Conservation (phyloP, 2,888 invertebrate species). For the Drosophila percnosoma region DNA sequence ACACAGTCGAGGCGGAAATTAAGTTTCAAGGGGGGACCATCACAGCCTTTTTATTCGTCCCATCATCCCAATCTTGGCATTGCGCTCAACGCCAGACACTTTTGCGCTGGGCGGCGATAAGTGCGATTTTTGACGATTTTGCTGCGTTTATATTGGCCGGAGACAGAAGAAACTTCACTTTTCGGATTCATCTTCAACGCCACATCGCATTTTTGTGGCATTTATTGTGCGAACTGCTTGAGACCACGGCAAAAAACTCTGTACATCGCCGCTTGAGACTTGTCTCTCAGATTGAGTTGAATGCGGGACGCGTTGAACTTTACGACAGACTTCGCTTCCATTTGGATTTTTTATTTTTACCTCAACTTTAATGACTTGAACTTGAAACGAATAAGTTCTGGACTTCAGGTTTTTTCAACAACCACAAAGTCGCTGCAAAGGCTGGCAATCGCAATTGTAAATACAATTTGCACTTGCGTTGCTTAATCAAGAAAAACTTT, state of each 20-base stretch:
- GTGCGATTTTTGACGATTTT: constrained; percentile 80
- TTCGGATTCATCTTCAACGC: constrained; percentile 25
- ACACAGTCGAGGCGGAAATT: constrained; percentile 69
- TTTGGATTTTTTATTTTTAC: constrained; percentile 16
- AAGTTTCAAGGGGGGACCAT: constrained; percentile 64
- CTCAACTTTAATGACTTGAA: constrained; percentile 72
- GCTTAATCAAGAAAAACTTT: constrained; percentile 33
- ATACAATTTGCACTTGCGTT: constrained; percentile 46
- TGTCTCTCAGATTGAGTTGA: constrained; percentile 28
- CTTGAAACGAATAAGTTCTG: constrained; percentile 31
- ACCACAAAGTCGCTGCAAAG: constrained; percentile 26
- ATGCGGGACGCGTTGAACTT: constrained; percentile 28
- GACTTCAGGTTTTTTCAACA: constrained; percentile 15
- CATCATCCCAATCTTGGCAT: background rate
- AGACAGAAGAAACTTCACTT: constrained; percentile 46
- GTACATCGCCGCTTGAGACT: constrained; percentile 41
- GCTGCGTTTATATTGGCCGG: constrained; percentile 58
- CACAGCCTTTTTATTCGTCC: constrained; percentile 24
- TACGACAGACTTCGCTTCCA: background rate
- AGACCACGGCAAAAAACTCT: constrained; percentile 38
- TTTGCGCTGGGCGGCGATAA: constrained; percentile 68
- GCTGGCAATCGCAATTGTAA: constrained; percentile 49
- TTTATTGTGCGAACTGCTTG: constrained; percentile 63
- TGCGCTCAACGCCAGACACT: constrained; percentile 34
- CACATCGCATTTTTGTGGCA: constrained; percentile 65